These are phyloP conservation scores for Orbicella faveolata DNA, from an alignment of 64 coral and sea anemone genomes.

Conservation along the genomic window DNA sequence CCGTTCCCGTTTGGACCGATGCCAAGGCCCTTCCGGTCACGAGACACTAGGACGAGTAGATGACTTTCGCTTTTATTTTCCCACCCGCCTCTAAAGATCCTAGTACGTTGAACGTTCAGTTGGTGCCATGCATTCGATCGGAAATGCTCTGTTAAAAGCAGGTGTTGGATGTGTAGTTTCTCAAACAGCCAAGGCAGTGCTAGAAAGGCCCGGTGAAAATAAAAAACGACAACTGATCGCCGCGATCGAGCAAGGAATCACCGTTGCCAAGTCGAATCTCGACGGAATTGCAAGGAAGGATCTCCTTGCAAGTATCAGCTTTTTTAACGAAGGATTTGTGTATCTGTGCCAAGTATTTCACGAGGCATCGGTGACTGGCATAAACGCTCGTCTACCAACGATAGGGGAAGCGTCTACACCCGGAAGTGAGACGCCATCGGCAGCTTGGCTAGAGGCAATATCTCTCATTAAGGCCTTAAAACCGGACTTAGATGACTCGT, in stretches of 20 bases:
- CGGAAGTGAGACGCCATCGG: not conserved
- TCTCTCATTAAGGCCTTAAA: not conserved
- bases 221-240: not conserved
- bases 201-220: not conserved
- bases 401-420: not conserved
- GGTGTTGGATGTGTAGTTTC: not conserved
- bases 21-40: too few relatives aligned
- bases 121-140: not conserved
- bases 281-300: constrained; percentile 44
- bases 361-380: not conserved
- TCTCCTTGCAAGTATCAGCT: constrained; percentile 51
- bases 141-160: not conserved
- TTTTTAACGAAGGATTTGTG: constrained; percentile 62
- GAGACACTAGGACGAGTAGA: too few relatives aligned
- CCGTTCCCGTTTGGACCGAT: too few relatives aligned
- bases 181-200: not conserved
- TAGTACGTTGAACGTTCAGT: too few relatives aligned
- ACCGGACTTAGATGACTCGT: not conserved
- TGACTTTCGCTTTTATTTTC: too few relatives aligned
- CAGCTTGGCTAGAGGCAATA: not conserved
- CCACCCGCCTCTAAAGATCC: too few relatives aligned
- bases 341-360: constrained; percentile 22
- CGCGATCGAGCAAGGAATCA: not conserved
- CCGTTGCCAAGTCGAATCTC: constrained; percentile 43
- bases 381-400: not conserved